Base-by-base conservation (phyloP, 2,888 invertebrate genomes). In the Reticulitermes lucifugus region DNA sequence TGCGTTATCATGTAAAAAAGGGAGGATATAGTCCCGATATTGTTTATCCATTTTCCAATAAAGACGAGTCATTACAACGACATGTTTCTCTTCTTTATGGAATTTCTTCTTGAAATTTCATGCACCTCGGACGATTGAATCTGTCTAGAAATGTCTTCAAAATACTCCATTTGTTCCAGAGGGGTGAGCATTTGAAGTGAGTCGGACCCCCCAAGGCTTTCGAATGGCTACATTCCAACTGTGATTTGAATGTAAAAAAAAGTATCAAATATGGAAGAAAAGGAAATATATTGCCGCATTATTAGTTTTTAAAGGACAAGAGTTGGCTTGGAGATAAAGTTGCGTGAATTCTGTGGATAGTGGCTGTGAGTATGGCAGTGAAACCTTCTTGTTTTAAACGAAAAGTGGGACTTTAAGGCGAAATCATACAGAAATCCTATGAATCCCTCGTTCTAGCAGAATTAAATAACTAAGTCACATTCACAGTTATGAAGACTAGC, bases 261-360 rank as follows among this genome's bases (percentile, higher is more conserved):
- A 80, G 80, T 80, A 80, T 80, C 80, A 41, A 77, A 55, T 83
- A n/a, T 83, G 73, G 43, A 83, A 83, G 65, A 83, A 83, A 83
- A 75, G 55, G 59, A 75, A 83, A 83, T 83, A 75, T 83, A 83
- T 83, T 46, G 75, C 71, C 6, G 41, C 83, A 75, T 83, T 83
- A 83, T 83, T 83, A 75, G 83, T 83, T 83, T 83, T 83, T 83
- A 75, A 75, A 55, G 59, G 73, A 55, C 18, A 75, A 43, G 51
- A 51, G 3, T 43, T n/a, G 41, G 21, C 41, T 21, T 18, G 41
- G 35, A 43, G 75, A 75, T 14, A 75, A 29, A 29, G 25, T 70
- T 55, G 14, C 18, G 5, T 18, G 55, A 55, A 55, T 18, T 70
- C 3, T 14, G 1, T 25, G 25, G 5, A 25, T 70, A 29, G 25